Conservation (phyloP, 2,113 vertebrate species). For the Dicrurus megarhynchus region DNA sequence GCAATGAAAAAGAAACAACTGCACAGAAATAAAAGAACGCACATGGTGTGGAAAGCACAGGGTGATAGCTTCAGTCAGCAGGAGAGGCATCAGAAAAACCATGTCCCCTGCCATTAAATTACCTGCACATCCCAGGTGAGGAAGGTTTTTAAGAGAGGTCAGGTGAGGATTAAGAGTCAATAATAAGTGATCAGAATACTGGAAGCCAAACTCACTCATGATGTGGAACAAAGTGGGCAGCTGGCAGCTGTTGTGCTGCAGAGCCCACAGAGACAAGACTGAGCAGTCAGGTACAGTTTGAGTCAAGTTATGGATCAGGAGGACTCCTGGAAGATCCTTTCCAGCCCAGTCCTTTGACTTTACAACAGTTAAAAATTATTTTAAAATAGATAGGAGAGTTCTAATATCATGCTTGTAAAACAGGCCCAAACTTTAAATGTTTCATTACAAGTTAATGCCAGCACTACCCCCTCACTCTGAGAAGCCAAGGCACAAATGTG, state of each 20-base stretch:
- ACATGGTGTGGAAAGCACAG: fast-evolving
- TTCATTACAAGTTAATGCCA: neutral
- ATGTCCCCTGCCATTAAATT: neutral
- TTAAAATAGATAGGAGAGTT: neutral
- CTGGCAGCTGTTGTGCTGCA: neutral
- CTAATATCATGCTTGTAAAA: neutral
- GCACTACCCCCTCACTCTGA: neutral
- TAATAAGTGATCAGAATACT: neutral
- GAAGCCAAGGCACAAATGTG: neutral
- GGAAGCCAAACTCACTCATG: neutral
- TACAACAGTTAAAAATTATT: neutral
- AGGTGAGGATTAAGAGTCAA: fast-evolving
- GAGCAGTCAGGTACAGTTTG: neutral
- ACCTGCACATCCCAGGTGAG: neutral
- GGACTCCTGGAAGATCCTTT: neutral
- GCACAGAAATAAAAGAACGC: neutral
- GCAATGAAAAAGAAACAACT: neutral
- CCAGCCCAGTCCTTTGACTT: neutral
- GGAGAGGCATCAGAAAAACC: neutral
- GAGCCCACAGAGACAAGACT: neutral
- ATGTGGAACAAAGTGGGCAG: neutral
- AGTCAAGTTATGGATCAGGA: neutral
- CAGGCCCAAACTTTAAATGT: neutral
- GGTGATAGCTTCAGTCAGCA: neutral
- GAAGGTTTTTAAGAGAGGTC: neutral